Percentiles rank a stretch among this genome's conserved stretches.
These are phyloP conservation scores for Crioceris asparagi DNA, from an alignment of 2,888 invertebrate genomes.

Conservation along the genomic window DNA sequence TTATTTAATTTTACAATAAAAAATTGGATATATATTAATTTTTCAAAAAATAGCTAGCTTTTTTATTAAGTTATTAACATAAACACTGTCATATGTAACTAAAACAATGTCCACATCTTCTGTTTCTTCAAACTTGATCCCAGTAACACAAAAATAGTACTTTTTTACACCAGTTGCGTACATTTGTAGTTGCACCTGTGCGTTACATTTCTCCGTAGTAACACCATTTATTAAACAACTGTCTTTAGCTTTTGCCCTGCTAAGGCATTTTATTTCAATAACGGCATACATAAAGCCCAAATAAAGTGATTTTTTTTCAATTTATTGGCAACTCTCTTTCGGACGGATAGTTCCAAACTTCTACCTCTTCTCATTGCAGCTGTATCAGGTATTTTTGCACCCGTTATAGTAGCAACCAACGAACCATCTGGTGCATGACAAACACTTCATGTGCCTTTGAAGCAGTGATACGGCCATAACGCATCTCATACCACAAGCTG, in stretches of 20 bases:
- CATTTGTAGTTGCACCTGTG: conserved; percentile 8
- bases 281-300: conserved; percentile 4
- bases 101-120: conserved; percentile 2
- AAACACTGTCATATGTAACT: conserved; percentile 1
- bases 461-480: conserved; percentile 27
- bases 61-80: not conserved
- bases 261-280: conserved; percentile 16
- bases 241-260: conserved; percentile 8
- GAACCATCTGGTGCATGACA: conserved; percentile 9
- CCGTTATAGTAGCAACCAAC: conserved; percentile 5
- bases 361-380: conserved; percentile 10
- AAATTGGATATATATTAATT: conserved; percentile 3
- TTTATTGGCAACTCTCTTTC: conserved; percentile 3
- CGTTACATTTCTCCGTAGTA: conserved; percentile 10
- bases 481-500: conserved; percentile 23
- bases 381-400: conserved; percentile 8
- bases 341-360: conserved; percentile 4
- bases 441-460: conserved; percentile 9
- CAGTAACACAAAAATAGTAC: conserved; percentile 6
- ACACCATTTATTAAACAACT: conserved; percentile 11
- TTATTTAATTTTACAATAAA: conserved; percentile 1
- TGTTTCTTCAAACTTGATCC: conserved; percentile 1
- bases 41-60: not conserved
- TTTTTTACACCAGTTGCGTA: conserved; percentile 3
- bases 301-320: not conserved